Base-by-base conservation (phyloP, 2,797 vertebrate species). In the Ctenochaetus hawaiiensis region DNA sequence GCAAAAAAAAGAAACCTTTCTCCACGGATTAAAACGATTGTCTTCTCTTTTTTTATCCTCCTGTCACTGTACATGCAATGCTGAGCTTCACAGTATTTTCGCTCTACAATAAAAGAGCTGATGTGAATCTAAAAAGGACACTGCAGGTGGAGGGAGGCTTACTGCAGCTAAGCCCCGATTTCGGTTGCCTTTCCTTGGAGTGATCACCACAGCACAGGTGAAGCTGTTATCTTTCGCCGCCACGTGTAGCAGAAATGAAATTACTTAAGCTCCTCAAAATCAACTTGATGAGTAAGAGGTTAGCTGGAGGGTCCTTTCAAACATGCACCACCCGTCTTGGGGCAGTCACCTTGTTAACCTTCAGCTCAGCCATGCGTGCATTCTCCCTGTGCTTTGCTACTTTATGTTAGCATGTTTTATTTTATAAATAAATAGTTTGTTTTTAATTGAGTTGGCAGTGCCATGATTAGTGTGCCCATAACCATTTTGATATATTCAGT, bases 141-240 rank as follows among this genome's bases (percentile, higher is more conserved):
- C 60, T 78, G 68, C 80, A 76, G 79, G 81, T 87, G 87, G 87
- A 86, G 75, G 82, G 76, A 86, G 87, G 89, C 86, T 92, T 86
- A 84, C 82, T 39, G 77, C 78, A 49, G 87, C 84, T 91, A 80
- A 93, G 89, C 90, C 72, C 67, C 14, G 71, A 85, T 87, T 91
- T 34, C 84, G 81, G 87, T 88, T 81, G 89, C 84, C 89, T 90
- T 86, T 91, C 68, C 86, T 89, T 77, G 66, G 65, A 90, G 83
- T 89, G 85, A 92, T 93, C 90, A 80, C 73, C 71, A 69, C 80
- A 67, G 85, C 75, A 61, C 87, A 87, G 85, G 85, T 85, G 81
- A 88, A 77, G 78, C 84, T 63, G 82, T 91, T 93, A 93, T 94
- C 89, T 87, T 87, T 63, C 34, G 63, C 83, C 64, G 70, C 88